Conservation (phyloP, 2,888 invertebrate genomes). For the Dryadula phaetusa region DNA sequence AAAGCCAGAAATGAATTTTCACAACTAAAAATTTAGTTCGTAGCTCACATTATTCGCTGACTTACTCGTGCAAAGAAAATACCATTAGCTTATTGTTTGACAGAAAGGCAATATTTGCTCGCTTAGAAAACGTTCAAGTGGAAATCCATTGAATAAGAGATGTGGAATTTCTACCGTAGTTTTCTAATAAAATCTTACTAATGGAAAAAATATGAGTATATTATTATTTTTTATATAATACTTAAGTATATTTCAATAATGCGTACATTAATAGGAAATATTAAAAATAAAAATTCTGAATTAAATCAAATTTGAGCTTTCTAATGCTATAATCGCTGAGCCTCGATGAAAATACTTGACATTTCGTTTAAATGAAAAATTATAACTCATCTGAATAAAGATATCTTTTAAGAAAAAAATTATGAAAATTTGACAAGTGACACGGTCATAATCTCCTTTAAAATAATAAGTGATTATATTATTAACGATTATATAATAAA, state of each 20-base stretch:
- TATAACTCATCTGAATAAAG: slow-evolving; percentile 6
- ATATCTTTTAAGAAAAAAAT: slow-evolving; percentile 1
- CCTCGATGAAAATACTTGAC: neutral
- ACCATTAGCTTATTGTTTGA: slow-evolving; percentile 55
- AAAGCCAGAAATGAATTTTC: slow-evolving; percentile 17
- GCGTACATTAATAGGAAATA: neutral
- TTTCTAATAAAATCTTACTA: neutral
- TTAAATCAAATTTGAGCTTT: slow-evolving; percentile 3
- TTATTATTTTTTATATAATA: neutral
- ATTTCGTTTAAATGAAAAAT: slow-evolving; percentile 10
- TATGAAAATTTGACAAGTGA: neutral
- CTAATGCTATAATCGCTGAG: neutral
- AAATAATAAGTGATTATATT: neutral
- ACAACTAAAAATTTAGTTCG: slow-evolving; percentile 21
- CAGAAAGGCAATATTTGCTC: slow-evolving; percentile 55
- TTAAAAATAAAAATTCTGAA: neutral
- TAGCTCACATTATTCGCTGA: slow-evolving; percentile 25
- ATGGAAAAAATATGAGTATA: neutral
- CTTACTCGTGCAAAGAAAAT: slow-evolving; percentile 49
- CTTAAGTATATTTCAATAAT: neutral
- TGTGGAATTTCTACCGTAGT: slow-evolving; percentile 21
- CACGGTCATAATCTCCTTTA: neutral
- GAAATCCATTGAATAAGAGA: slow-evolving; percentile 35
- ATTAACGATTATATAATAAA: no score
- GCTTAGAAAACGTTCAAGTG: slow-evolving; percentile 46